Conservation (phyloP, 2,113 vertebrate species). For the Orycteropus afer region DNA sequence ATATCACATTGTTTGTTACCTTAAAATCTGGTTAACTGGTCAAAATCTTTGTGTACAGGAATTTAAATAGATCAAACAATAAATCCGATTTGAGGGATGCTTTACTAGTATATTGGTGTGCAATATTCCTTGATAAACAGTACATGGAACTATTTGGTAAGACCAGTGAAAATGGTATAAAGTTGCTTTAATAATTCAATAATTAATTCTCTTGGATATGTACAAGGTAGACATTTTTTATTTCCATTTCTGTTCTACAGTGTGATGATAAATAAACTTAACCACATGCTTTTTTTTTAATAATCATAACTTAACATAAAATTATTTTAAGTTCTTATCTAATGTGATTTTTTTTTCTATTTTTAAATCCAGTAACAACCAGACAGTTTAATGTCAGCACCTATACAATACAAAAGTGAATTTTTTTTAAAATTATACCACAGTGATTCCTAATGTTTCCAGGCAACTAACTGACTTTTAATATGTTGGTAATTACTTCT, state of each 20-base stretch:
- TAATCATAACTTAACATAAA: not conserved
- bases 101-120: not conserved
- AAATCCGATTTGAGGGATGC: not conserved
- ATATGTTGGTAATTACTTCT: not conserved
- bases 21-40: not conserved
- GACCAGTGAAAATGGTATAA: not conserved
- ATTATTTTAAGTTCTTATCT: not conserved
- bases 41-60: constrained; percentile 3
- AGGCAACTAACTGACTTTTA: not conserved
- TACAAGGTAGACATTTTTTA: not conserved
- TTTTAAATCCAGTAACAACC: constrained; percentile 8
- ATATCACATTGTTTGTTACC: not conserved
- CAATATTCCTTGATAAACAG: not conserved
- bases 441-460: not conserved
- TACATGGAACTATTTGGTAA: constrained; percentile 13
- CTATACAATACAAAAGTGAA: not conserved
- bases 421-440: not conserved
- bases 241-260: not conserved
- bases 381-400: not conserved
- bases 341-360: constrained; percentile 8
- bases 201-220: not conserved
- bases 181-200: not conserved
- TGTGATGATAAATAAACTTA: not conserved
- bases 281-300: constrained; percentile 22
- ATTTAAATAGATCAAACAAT: constrained; percentile 4